phyloP scores from a whole-genome alignment of 1,140 invertebrate species.

The Thereuonema tuberculata region DNA sequence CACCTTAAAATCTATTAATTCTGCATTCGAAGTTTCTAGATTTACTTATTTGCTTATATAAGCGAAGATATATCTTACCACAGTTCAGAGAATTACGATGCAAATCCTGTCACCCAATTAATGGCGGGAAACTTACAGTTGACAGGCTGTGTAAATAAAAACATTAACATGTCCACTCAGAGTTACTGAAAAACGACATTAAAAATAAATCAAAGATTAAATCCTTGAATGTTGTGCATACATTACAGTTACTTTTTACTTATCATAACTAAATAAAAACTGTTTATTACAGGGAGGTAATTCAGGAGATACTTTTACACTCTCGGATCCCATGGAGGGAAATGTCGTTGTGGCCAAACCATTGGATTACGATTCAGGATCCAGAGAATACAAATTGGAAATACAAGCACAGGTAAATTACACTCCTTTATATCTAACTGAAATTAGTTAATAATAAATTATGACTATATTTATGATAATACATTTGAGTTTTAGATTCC shows the following conservation, averaged over 20 bases:
- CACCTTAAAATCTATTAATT: too few species aligned
- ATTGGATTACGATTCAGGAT: constrained; percentile 64
- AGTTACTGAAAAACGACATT: too few species aligned
- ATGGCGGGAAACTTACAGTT: too few species aligned
- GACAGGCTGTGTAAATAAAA: too few species aligned
- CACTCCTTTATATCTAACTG: not conserved
- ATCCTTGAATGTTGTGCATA: too few species aligned
- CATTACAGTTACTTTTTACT: not conserved
- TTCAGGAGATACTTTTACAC: constrained; percentile 53
- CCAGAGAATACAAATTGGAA: constrained; percentile 54
- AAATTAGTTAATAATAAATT: constrained; percentile 5
- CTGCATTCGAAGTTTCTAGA: too few species aligned
- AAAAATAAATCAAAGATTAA: too few species aligned
- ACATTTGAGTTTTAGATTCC: not conserved
- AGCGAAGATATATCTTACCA: too few species aligned
- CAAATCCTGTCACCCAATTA: too few species aligned
- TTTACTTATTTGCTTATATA: too few species aligned
- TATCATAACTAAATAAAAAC: not conserved
- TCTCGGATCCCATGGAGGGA: constrained; percentile 66
- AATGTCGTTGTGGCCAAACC: constrained; percentile 51
- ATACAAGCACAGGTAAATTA: constrained; percentile 64
- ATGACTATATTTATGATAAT: not conserved
- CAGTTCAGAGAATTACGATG: too few species aligned
- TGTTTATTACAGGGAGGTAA: constrained; percentile 40
- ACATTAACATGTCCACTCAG: too few species aligned